phyloP scores from a whole-genome alignment of 2,888 invertebrate genomes.

The Heliconius erato region DNA sequence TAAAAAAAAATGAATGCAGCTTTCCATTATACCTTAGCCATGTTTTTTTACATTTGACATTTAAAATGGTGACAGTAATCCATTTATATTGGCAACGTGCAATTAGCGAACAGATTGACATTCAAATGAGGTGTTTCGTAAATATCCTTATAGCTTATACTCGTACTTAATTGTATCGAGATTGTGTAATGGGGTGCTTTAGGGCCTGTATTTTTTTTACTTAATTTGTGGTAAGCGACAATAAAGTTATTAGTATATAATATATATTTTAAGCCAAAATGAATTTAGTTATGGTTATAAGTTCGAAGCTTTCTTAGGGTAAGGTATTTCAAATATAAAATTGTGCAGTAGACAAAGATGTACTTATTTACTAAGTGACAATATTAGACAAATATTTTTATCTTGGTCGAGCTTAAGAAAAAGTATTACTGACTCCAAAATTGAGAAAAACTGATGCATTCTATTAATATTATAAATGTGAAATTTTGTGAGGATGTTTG shows the following conservation, averaged over 20 bases:
- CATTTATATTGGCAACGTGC: conserved; percentile 47
- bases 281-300: no score
- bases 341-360: no score
- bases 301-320: no score
- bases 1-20: background rate
- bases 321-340: no score
- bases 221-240: background rate
- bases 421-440: background rate
- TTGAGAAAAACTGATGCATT: background rate
- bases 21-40: background rate
- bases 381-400: no score
- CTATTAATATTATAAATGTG: no score
- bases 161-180: conserved; percentile 16
- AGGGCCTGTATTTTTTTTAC: background rate
- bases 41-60: conserved; percentile 41
- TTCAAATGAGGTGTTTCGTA: conserved; percentile 53
- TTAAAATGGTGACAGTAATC: conserved; percentile 49
- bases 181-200: conserved; percentile 6
- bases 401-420: no score
- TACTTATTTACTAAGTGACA: no score
- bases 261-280: no score
- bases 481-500: no score
- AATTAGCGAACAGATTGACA: conserved; percentile 53
- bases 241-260: background rate
- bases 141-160: conserved; percentile 24